Evolutionary conservation across 2,797 vertebrate species (phyloP).

Genomic region (Sebastes wilsoni): DNA sequence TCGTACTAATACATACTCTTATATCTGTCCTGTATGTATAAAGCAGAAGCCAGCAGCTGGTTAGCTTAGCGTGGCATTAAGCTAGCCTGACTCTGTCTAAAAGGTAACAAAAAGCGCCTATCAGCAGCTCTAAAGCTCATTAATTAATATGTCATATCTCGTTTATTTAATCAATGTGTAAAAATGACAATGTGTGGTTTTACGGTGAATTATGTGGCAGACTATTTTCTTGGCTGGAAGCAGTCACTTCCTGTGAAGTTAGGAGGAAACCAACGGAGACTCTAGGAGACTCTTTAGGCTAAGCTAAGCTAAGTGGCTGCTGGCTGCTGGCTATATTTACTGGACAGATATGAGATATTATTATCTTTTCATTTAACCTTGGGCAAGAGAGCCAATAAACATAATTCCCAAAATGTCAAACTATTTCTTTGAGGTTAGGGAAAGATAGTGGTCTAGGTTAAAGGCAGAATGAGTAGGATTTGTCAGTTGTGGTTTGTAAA

Average conservation of each 20-base stretch:
- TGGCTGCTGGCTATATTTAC: neutral
- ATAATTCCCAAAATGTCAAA: too few species aligned
- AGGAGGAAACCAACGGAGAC: too few species aligned
- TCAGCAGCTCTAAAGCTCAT: neutral
- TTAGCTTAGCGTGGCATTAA: neutral
- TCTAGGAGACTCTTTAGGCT: neutral
- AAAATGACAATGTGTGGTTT: neutral
- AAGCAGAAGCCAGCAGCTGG: neutral
- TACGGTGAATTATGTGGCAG: neutral
- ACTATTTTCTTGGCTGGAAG: neutral
- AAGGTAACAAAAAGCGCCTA: neutral
- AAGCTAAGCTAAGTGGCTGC: neutral
- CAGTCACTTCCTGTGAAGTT: neutral
- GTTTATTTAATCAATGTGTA: neutral
- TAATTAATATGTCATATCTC: neutral
- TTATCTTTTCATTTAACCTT: too few species aligned
- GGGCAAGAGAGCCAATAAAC: too few species aligned
- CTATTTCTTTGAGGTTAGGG: too few species aligned
- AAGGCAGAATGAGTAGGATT: too few species aligned
- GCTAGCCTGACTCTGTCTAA: neutral
- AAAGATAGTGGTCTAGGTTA: too few species aligned
- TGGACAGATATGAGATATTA: neutral
- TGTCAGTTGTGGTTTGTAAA: too few species aligned
- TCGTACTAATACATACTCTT: neutral
- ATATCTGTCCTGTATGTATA: neutral